These are phyloP conservation scores for Trichoplusia ni DNA, from an alignment of 1,140 invertebrate species.

Conservation along the genomic window DNA sequence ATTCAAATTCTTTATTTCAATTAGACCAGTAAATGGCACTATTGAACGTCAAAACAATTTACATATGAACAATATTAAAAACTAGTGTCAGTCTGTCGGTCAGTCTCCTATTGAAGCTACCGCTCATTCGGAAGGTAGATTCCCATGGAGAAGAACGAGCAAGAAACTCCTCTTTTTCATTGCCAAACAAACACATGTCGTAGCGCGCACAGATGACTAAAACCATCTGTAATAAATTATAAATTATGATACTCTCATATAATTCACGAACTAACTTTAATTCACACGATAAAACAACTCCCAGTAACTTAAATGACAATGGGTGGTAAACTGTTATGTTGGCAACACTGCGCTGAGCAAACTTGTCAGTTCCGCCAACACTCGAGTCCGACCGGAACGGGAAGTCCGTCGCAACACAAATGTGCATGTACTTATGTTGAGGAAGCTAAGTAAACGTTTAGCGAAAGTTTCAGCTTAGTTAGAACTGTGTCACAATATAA, in stretches of 20 bases:
- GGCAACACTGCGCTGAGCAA: slow-evolving; percentile 35
- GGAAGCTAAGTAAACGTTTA: slow-evolving; percentile 8
- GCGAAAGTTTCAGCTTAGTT: not conserved
- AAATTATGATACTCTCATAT: not conserved
- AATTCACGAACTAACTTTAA: not conserved
- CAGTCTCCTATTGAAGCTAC: too few species aligned
- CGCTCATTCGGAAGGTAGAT: too few species aligned
- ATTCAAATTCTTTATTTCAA: too few species aligned
- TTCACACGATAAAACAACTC: slow-evolving; percentile 15
- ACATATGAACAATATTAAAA: too few species aligned
- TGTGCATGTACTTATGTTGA: slow-evolving; percentile 6
- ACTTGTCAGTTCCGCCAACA: slow-evolving; percentile 41
- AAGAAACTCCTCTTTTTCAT: too few species aligned
- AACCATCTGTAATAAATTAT: not conserved
- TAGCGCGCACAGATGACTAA: too few species aligned
- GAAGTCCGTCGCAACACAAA: slow-evolving; percentile 26
- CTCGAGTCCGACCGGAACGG: slow-evolving; percentile 30
- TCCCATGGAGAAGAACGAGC: too few species aligned
- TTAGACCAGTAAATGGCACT: too few species aligned
- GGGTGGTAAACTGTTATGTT: slow-evolving; percentile 32
- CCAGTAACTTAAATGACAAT: slow-evolving; percentile 27
- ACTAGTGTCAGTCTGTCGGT: too few species aligned
- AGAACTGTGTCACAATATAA: not conserved
- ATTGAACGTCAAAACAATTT: too few species aligned
- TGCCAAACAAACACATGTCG: too few species aligned